These are phyloP conservation scores for Rhodeus uyekii DNA, from an alignment of 2,797 vertebrate genomes.

Conservation along the genomic window DNA sequence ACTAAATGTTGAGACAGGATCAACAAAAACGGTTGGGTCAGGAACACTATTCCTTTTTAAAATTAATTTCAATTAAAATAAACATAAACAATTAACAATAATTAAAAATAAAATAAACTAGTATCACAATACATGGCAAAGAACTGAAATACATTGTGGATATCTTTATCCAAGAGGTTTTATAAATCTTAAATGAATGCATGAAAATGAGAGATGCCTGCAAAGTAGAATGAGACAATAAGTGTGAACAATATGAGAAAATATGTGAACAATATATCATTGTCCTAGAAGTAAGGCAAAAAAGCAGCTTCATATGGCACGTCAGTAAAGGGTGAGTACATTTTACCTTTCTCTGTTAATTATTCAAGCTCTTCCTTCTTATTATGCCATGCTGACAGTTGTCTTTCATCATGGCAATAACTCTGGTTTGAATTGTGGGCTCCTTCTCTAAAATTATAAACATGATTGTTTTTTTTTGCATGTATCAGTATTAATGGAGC, in stretches of 20 bases:
- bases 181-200: not conserved
- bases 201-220: not conserved
- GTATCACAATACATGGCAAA: not conserved
- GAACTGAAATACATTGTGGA: not conserved
- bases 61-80: too few species aligned
- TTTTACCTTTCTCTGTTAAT: constrained; percentile 50
- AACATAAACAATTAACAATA: too few species aligned
- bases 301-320: constrained; percentile 38
- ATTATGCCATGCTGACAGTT: constrained; percentile 37
- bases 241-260: not conserved
- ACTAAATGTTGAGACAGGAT: too few species aligned
- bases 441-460: constrained; percentile 30
- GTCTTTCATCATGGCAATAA: constrained; percentile 3
- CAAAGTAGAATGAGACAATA: not conserved
- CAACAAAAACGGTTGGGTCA: too few species aligned
- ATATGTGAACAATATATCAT: not conserved
- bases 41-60: too few species aligned
- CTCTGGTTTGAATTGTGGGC: not conserved
- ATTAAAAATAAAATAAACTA: too few species aligned
- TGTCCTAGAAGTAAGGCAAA: constrained; percentile 33
- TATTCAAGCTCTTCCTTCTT: constrained; percentile 50
- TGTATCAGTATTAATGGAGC: constrained; percentile 37
- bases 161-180: not conserved
- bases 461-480: not conserved
- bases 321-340: constrained; percentile 33